Evolutionary conservation across 2,888 invertebrate genomes (phyloP), one percentile per base, ranked within the genome.

Genomic region (Julus scandinavius): DNA sequence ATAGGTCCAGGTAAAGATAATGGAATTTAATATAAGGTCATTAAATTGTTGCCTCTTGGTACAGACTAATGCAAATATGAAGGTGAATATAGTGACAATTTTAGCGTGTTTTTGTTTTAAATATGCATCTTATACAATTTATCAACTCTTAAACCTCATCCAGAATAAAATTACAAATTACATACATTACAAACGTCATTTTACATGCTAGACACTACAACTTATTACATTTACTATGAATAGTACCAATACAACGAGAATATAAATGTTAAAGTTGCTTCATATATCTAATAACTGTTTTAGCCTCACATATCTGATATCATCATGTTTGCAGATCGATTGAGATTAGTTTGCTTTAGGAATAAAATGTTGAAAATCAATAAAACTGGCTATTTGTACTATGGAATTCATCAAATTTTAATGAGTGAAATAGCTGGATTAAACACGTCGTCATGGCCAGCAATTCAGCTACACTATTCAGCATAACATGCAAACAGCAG

Each of bases 311-410:
- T 29, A 72, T 72, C 72, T 29, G 9, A 72, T 20, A 72, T 72
- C 54, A 13, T 72, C 29, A 29, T 72, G 72, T 29, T 20, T 72
- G 20, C 72, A 20, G 72, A 72, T 72, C 72, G 72, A 72, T 72
- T 11, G 29, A 11, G 11, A 72, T 72, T 72, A 72, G 72, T 29
- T 29, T 72, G 20, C 29, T 29, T 72, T 20, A 72, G 72, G 29
- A 72, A 72, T 72, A 72, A 72, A 72, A 72, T 29, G 72, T 72
- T 72, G 72, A 72, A 72, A 72, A 72, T 72, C 72, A 29, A 72
- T 72, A 72, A 20, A n/a, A 2, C 63, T 1, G 6, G 3, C 4
- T n/a, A 20, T 63, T 63, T 63, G n/a, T 20, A 20, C 20, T 20
- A 63, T 54, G 15, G 54, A 54, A 54, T 17, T 17, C 15, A 54